Base-by-base conservation (phyloP, 2,888 invertebrate species). In the Rotaria socialis region DNA sequence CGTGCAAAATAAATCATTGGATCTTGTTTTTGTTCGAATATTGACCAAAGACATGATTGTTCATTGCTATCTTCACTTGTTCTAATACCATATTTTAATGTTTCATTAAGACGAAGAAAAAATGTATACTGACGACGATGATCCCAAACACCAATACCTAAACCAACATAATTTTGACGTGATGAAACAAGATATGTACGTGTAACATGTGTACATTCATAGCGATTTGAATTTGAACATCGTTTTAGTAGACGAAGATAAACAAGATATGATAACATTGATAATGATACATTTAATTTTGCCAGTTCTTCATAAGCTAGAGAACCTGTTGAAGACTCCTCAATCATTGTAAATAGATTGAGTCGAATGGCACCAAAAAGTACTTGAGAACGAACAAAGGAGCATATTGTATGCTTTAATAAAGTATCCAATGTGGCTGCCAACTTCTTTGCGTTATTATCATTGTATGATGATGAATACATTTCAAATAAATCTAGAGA, bases 61-160 rank as follows among this genome's bases (percentile, higher is more conserved):
- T 47, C 43, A n/a, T 80, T 43, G 35, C 14, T 80, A 19, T 47
- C 24, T 47, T 80, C 80, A 47, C 47, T 80, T 47, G 47, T n/a
- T 47, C 80, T 22, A n/a, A n/a, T 80, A 47, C 80, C 80, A 80
- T 47, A n/a, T 47, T 16, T 2, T 80, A 80, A 80, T 80, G 80
- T 80, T 80, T 80, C 47, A 47, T 47, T 47, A 11, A 80, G 16
- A 47, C n/a, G 47, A 80, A 24, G 47, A 80, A 43, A 19, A 80
- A 80, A 80, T 80, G 43, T 24, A 80, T 80, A 80, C 14, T 41
- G 19, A 80, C 80, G 80, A 47, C 11, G 43, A 67, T 67, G 67
- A 47, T 80, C 80, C 80, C 80, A 80, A 47, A 80, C 80, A 19
- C 47, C 47, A 80, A 80, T 80, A n/a, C 80, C 80, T 24, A 47